Percentiles rank a stretch among this genome's conserved stretches.
Evolutionary conservation across 2,113 vertebrate species (phyloP).

Genomic region (Ammospiza nelsoni): DNA sequence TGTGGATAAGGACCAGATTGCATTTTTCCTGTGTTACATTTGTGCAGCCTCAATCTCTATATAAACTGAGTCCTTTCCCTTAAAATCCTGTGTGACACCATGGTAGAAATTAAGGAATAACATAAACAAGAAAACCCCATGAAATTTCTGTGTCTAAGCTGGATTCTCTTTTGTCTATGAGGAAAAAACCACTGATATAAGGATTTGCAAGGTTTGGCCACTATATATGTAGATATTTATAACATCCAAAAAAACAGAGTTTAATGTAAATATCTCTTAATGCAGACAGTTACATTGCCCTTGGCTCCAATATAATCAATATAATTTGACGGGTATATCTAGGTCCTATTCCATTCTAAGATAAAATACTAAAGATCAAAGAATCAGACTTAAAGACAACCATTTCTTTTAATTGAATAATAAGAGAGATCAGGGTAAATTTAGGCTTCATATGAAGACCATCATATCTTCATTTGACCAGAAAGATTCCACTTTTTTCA

Average conservation of each 20-base stretch:
- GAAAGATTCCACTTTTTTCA: neutral
- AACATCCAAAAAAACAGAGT: neutral
- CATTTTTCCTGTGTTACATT: neutral
- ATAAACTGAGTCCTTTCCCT: neutral
- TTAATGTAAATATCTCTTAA: neutral
- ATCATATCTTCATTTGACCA: neutral
- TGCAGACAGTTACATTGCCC: neutral
- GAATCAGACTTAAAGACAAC: neutral
- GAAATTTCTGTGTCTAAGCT: neutral
- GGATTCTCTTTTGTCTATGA: neutral
- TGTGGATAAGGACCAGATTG: neutral
- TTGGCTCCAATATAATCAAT: neutral
- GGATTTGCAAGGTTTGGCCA: fast-evolving
- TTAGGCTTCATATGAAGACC: neutral
- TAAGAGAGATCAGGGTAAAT: neutral
- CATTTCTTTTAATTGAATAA: neutral
- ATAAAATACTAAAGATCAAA: neutral
- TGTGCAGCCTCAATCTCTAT: neutral
- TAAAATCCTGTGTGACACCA: neutral
- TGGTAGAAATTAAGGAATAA: neutral
- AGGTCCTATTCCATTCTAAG: neutral
- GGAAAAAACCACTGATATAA: neutral
- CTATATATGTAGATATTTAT: neutral
- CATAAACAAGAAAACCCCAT: neutral
- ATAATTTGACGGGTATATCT: neutral